phyloP scores from a whole-genome alignment of 2,888 invertebrate species.

The Agrypnus murinus region DNA sequence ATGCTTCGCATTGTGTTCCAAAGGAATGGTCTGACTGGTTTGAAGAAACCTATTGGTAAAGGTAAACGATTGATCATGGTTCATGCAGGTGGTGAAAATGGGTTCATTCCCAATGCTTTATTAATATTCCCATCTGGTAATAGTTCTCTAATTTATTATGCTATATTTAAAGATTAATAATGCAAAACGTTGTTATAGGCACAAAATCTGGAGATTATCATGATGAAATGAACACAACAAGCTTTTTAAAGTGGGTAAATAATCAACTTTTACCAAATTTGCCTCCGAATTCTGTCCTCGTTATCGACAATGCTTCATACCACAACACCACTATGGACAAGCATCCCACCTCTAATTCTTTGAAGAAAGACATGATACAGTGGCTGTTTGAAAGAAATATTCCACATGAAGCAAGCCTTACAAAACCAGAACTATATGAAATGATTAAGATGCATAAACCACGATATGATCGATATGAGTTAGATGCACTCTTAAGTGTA shows the following conservation, averaged over 20 bases:
- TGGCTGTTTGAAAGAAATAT: slow-evolving; percentile 49
- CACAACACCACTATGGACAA: slow-evolving; percentile 50
- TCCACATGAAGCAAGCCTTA: slow-evolving; percentile 36
- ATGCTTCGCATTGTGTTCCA: slow-evolving; percentile 24
- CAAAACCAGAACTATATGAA: slow-evolving; percentile 54
- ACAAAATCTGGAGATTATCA: neutral
- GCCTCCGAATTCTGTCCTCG: slow-evolving; percentile 51
- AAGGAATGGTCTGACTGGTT: slow-evolving; percentile 16
- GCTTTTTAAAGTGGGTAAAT: slow-evolving; percentile 36
- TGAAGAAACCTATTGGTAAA: slow-evolving; percentile 39
- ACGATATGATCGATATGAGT: slow-evolving; percentile 41
- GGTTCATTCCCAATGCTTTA: slow-evolving; percentile 1
- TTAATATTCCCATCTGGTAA: neutral
- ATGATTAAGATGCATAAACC: slow-evolving; percentile 48
- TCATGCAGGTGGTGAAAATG: slow-evolving; percentile 1
- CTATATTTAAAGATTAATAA: no score
- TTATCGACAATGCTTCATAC: slow-evolving; percentile 57
- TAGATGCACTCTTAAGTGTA: slow-evolving; percentile 46
- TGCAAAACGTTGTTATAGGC: no score
- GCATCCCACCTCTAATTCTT: slow-evolving; percentile 37
- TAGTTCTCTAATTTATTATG: no score
- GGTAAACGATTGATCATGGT: slow-evolving; percentile 49
- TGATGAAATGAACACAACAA: slow-evolving; percentile 10
- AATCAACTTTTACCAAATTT: slow-evolving; percentile 49
- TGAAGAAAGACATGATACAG: slow-evolving; percentile 51